Conservation (phyloP, 2,888 invertebrate species). For the Coecobrya sp. region DNA sequence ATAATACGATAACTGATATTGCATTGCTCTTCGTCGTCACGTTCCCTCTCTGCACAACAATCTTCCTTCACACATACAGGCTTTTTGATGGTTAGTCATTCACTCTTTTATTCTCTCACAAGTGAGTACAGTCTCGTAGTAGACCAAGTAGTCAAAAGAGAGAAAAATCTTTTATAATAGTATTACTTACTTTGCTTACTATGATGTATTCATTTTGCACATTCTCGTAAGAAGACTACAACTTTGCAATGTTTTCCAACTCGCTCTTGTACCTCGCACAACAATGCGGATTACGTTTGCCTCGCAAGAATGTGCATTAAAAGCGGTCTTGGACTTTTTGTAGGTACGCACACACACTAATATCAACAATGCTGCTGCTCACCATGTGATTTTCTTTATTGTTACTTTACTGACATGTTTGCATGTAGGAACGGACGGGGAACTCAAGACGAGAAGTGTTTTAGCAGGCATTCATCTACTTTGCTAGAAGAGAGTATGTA, state of each 20-base stretch:
- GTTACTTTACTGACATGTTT: constrained; percentile 4
- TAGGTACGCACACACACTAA: too few species aligned
- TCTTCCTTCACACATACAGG: too few species aligned
- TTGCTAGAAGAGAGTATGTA: too few species aligned
- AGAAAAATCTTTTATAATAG: constrained; percentile 1
- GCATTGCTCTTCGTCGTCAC: constrained; percentile 21
- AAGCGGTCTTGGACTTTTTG: constrained; percentile 43
- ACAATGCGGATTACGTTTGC: constrained; percentile 10
- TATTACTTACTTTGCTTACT: not conserved
- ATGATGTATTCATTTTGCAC: not conserved
- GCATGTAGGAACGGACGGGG: not conserved
- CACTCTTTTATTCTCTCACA: constrained; percentile 43
- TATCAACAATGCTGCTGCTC: not conserved
- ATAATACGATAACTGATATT: constrained; percentile 33
- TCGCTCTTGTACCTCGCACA: constrained; percentile 28
- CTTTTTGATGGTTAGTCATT: constrained; percentile 25
- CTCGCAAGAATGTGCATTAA: not conserved
- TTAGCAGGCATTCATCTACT: not conserved
- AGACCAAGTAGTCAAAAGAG: not conserved
- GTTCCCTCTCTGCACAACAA: not conserved
- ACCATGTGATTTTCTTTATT: constrained; percentile 34
- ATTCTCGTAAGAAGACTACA: not conserved
- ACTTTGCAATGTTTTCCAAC: not conserved
- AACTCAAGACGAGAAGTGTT: constrained; percentile 13
- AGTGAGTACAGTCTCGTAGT: not conserved